phyloP scores from a whole-genome alignment of 2,113 vertebrate species.

The Talpa occidentalis region DNA sequence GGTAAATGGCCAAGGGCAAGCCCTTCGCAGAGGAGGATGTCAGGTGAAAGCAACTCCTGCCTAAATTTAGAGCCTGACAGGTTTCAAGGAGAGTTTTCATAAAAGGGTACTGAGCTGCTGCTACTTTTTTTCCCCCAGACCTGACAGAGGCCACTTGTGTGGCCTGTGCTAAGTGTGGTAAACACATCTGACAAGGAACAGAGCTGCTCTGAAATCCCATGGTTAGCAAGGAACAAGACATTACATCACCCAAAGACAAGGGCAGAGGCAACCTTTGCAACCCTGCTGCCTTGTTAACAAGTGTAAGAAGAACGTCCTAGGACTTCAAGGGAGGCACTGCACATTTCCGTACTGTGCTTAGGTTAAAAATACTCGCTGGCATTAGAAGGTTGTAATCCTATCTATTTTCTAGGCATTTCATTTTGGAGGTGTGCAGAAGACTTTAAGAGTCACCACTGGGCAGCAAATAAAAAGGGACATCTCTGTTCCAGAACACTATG shows the following conservation, averaged over 20 bases:
- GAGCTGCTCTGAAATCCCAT: not conserved
- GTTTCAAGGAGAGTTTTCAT: slow-evolving; percentile 71
- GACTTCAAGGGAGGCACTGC: not conserved
- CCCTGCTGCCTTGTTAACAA: not conserved
- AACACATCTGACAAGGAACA: slow-evolving; percentile 54
- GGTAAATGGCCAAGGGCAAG: slow-evolving; percentile 66
- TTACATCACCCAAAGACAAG: not conserved
- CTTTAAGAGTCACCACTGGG: slow-evolving; percentile 37
- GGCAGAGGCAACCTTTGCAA: not conserved
- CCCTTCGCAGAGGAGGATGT: slow-evolving; percentile 65
- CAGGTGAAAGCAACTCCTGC: slow-evolving; percentile 51
- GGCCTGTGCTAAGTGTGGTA: not conserved
- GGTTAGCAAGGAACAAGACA: not conserved
- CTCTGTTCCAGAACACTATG: not conserved
- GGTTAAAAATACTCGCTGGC: slow-evolving; percentile 44
- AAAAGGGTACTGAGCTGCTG: slow-evolving; percentile 66
- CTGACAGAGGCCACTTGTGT: slow-evolving; percentile 55
- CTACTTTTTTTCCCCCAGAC: slow-evolving; percentile 67
- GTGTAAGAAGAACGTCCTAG: not conserved
- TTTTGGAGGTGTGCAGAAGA: not conserved
- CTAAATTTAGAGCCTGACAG: slow-evolving; percentile 84
- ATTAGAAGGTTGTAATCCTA: not conserved
- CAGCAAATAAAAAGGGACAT: not conserved
- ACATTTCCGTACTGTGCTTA: not conserved
- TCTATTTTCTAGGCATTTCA: slow-evolving; percentile 42